Evolutionary conservation across 2,797 vertebrate species (phyloP).

Genomic region (Leptatherina wallacei): DNA sequence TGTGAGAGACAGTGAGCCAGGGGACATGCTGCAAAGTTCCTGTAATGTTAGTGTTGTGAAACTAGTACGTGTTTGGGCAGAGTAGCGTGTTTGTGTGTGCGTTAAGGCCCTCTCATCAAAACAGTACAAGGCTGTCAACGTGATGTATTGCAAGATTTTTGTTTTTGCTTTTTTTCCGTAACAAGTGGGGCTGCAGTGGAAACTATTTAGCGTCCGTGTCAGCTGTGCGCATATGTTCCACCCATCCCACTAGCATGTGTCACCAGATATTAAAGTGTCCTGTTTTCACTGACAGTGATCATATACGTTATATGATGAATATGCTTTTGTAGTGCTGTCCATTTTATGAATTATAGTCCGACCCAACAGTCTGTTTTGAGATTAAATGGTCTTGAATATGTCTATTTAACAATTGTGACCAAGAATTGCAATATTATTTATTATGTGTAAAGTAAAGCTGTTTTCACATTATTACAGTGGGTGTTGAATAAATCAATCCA

Average conservation of each 20-base stretch:
- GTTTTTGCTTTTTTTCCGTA: neutral
- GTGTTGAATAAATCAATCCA: neutral
- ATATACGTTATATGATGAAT: neutral
- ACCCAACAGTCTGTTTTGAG: neutral
- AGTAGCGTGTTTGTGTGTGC: neutral
- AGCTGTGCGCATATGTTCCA: constrained; percentile 1
- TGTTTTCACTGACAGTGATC: neutral
- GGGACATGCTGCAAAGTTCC: constrained; percentile 2
- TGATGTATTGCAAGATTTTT: constrained; percentile 37
- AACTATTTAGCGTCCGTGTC: constrained; percentile 57
- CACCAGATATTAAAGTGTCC: constrained; percentile 3
- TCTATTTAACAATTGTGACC: neutral
- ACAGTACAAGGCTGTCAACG: constrained; percentile 8
- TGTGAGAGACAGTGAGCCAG: neutral
- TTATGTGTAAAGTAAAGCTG: neutral
- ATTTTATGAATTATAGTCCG: neutral
- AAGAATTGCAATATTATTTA: neutral
- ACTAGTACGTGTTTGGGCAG: constrained; percentile 3
- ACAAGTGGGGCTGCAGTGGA: constrained; percentile 34
- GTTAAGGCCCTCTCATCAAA: neutral
- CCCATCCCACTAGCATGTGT: constrained; percentile 5
- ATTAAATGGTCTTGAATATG: neutral
- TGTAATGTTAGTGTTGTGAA: constrained; percentile 8
- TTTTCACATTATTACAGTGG: neutral
- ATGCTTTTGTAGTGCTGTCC: neutral